These are phyloP conservation scores for Ophion ventricosus DNA, from an alignment of 2,888 invertebrate genomes.

Conservation along the genomic window DNA sequence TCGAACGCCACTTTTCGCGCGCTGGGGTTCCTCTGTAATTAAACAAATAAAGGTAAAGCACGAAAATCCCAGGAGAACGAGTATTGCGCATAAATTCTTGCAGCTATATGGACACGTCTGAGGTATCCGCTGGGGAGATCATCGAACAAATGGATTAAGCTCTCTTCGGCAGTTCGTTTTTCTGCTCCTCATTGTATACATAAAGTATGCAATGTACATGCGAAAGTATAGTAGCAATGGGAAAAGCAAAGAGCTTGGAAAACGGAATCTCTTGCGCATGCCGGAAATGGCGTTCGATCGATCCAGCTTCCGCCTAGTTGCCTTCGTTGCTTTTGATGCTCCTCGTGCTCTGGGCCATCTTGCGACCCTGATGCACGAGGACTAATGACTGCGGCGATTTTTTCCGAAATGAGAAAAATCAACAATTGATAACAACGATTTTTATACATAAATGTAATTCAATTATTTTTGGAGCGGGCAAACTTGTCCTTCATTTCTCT, in stretches of 20 bases:
- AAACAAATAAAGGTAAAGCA: constrained; percentile 1
- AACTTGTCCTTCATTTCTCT: too few species aligned
- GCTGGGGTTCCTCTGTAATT: not conserved
- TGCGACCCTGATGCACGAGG: not conserved
- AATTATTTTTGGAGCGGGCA: too few species aligned
- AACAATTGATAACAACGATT: too few species aligned
- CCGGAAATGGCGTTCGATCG: constrained; percentile 74
- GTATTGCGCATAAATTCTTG: constrained; percentile 23
- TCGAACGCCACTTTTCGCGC: not conserved
- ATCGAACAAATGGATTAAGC: constrained; percentile 56
- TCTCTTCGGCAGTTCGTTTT: constrained; percentile 48
- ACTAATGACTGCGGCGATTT: too few species aligned
- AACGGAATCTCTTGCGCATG: constrained; percentile 69
- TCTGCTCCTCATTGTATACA: constrained; percentile 22
- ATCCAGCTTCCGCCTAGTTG: constrained; percentile 70
- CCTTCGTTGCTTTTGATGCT: constrained; percentile 34
- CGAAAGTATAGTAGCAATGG: not conserved
- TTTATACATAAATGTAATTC: too few species aligned
- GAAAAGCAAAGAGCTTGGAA: constrained; percentile 9
- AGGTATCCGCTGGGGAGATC: constrained; percentile 58
- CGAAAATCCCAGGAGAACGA: not conserved
- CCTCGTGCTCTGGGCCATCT: not conserved
- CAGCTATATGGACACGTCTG: not conserved
- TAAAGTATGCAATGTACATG: not conserved
- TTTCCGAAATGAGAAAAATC: too few species aligned